Percentiles rank a stretch among this genome's conserved stretches.
Evolutionary conservation across 2,113 vertebrate species (phyloP).

Genomic region (Psilopsiagon aurifrons): DNA sequence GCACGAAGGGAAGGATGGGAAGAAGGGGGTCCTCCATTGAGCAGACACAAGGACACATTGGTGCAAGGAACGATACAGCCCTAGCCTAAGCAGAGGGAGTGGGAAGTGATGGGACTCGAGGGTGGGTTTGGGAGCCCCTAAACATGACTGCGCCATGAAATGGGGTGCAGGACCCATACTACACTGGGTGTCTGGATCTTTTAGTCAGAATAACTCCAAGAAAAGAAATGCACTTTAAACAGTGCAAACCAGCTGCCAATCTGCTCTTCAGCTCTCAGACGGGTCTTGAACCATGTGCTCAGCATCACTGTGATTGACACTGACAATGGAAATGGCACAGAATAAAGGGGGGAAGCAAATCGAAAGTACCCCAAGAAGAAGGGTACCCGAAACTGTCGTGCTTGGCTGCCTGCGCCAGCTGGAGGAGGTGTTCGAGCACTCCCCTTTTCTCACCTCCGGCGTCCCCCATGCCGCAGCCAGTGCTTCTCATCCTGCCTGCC

Average conservation of each 20-base stretch:
- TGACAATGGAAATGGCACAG: not conserved
- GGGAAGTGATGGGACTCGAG: not conserved
- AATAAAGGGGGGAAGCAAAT: not conserved
- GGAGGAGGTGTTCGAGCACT: accelerated
- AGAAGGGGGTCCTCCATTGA: not conserved
- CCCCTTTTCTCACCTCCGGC: not conserved
- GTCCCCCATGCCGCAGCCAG: accelerated
- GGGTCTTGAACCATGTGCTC: not conserved
- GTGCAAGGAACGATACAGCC: not conserved
- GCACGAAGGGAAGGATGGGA: not conserved
- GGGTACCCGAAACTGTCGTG: not conserved
- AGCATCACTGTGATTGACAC: not conserved
- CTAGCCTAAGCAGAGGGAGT: not conserved
- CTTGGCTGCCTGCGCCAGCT: not conserved
- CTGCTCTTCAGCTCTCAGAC: not conserved
- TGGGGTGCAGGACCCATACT: not conserved
- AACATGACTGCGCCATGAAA: accelerated
- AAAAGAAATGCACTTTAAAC: not conserved
- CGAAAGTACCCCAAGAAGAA: not conserved
- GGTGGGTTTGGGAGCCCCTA: not conserved
- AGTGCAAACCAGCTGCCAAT: not conserved
- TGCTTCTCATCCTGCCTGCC: not conserved
- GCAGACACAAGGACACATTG: not conserved
- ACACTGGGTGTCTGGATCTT: not conserved
- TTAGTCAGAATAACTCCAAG: not conserved